Conservation (phyloP, 2,113 vertebrate species). For the Gulo gulo region DNA sequence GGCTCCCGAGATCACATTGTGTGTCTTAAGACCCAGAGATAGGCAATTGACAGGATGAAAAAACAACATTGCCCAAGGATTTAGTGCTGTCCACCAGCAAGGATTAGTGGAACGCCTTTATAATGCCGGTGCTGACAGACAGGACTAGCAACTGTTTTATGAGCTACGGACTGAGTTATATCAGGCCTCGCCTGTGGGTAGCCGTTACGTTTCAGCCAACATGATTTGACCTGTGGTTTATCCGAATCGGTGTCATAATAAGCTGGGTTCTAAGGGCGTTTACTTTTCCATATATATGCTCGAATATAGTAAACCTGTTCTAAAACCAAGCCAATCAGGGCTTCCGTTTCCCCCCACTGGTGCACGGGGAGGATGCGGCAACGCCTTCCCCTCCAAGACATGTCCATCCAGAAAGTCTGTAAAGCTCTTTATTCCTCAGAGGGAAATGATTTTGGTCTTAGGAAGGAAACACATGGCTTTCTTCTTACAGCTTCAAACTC, state of each 20-base stretch:
- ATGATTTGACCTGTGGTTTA: constrained; percentile 39
- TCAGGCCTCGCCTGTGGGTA: constrained; percentile 29
- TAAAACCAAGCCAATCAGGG: constrained; percentile 59
- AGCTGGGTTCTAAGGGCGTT: constrained; percentile 39
- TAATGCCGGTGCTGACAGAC: constrained; percentile 63
- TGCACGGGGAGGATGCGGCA: background rate
- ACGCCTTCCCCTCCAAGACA: background rate
- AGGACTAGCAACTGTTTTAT: constrained; percentile 53
- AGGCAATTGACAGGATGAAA: background rate
- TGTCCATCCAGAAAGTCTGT: constrained; percentile 45
- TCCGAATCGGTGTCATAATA: constrained; percentile 43
- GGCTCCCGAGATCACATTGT: background rate
- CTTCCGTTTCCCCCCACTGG: constrained; percentile 51
- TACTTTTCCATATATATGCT: constrained; percentile 32
- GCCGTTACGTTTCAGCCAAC: background rate
- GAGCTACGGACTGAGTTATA: constrained; percentile 5
- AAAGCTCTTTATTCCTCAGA: constrained; percentile 54
- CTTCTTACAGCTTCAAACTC: constrained; percentile 59
- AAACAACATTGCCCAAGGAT: background rate
- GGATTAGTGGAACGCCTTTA: constrained; percentile 47
- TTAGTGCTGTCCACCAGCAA: background rate
- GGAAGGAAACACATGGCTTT: constrained; percentile 76
- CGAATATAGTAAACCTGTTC: constrained; percentile 37
- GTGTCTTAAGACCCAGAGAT: background rate
- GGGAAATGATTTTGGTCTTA: constrained; percentile 66